These are phyloP conservation scores for Regulus satrapa DNA, from an alignment of 2,113 vertebrate genomes.

Conservation along the genomic window DNA sequence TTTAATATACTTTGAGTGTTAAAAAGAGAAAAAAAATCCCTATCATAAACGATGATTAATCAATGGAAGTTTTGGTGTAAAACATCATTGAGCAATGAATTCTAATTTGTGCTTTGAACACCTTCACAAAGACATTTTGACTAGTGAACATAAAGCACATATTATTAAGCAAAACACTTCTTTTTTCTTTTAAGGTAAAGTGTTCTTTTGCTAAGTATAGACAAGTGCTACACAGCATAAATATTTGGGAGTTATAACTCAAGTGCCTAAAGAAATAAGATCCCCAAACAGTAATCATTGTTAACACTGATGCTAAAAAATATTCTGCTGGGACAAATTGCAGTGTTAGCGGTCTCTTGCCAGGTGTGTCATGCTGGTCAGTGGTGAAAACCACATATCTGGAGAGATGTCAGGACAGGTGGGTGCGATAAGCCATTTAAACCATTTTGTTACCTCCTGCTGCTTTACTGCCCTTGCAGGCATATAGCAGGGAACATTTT, in stretches of 20 bases:
- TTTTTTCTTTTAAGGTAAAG: not conserved
- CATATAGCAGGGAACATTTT: rapidly evolving
- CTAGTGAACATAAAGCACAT: not conserved
- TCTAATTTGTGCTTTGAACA: not conserved
- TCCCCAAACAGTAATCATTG: not conserved
- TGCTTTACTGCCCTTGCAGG: not conserved
- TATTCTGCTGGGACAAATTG: not conserved
- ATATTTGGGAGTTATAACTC: not conserved
- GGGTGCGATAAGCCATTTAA: not conserved
- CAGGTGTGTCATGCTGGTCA: rapidly evolving
- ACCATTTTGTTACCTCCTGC: rapidly evolving
- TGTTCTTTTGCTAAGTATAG: not conserved
- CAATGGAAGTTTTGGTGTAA: not conserved
- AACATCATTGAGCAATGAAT: not conserved
- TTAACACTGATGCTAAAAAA: not conserved
- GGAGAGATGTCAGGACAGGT: rapidly evolving
- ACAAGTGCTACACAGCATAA: not conserved
- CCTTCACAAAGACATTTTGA: not conserved
- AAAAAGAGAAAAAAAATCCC: not conserved
- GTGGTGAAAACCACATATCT: rapidly evolving
- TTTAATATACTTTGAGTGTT: not conserved
- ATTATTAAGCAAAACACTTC: not conserved
- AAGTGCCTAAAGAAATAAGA: not conserved
- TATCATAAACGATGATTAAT: not conserved
- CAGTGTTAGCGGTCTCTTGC: not conserved